Conservation (phyloP, 2,797 vertebrate genomes). For the Heterohyrax brucei region DNA sequence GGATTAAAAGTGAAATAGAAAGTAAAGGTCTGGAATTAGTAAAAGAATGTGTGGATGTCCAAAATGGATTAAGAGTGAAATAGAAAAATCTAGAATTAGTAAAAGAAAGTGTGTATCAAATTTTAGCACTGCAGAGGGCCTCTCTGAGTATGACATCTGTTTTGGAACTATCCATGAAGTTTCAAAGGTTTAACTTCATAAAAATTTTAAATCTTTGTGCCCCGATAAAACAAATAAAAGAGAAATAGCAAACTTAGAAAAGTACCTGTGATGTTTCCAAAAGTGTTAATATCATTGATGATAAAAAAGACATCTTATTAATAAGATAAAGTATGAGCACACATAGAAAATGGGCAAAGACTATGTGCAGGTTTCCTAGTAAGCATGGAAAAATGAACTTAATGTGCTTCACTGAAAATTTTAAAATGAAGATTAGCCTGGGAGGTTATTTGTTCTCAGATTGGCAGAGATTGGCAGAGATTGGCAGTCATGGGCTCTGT, state of each 20-base stretch:
- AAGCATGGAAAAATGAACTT: not conserved
- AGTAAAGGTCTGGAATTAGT: not conserved
- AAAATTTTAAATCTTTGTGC: not conserved
- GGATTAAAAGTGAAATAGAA: not conserved
- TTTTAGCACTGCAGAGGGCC: not conserved
- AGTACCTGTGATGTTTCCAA: not conserved
- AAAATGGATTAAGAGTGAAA: not conserved
- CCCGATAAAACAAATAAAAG: not conserved
- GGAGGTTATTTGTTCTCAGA: not conserved
- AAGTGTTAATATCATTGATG: not conserved
- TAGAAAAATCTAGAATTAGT: not conserved
- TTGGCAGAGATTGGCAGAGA: not conserved
- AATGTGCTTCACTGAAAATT: not conserved
- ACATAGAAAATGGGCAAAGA: not conserved
- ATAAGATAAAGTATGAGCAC: not conserved
- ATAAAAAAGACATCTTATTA: not conserved
- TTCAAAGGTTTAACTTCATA: not conserved
- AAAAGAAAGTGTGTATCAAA: not conserved
- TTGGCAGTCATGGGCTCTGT: not conserved
- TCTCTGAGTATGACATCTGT: not conserved
- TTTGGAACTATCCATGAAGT: not conserved
- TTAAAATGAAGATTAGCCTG: not conserved
- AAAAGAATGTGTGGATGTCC: not conserved
- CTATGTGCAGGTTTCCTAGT: not conserved
- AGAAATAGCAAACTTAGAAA: not conserved